Conservation (phyloP, 2,797 vertebrate species). For the Urophycis tenuis region DNA sequence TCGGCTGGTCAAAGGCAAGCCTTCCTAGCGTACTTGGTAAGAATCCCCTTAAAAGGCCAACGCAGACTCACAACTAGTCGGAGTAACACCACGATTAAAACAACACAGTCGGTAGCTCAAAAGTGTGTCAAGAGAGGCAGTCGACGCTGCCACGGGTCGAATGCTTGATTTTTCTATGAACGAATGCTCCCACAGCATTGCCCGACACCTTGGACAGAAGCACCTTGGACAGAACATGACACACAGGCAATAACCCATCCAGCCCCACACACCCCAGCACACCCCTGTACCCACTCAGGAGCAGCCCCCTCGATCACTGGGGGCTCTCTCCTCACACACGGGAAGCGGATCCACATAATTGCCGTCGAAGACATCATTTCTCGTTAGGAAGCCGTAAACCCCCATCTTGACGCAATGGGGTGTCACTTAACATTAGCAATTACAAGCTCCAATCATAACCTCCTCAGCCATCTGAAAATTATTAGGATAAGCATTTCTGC, state of each 20-base stretch:
- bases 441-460: slow-evolving; percentile 53
- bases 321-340: slow-evolving; percentile 26
- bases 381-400: slow-evolving; percentile 45
- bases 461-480: slow-evolving; percentile 54
- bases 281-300: background rate
- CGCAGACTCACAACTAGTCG: too few species aligned
- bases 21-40: background rate
- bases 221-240: background rate
- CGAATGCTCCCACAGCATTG: background rate
- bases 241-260: background rate
- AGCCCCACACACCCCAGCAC: background rate
- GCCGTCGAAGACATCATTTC: slow-evolving; percentile 34
- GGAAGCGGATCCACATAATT: slow-evolving; percentile 45
- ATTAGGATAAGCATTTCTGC: slow-evolving; percentile 30
- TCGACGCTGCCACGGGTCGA: too few species aligned
- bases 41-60: too few species aligned
- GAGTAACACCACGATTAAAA: too few species aligned
- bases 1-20: background rate
- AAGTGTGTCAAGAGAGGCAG: too few species aligned
- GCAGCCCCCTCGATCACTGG: slow-evolving; percentile 10
- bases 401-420: slow-evolving; percentile 50
- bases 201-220: too few species aligned
- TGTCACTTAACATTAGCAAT: slow-evolving; percentile 54
- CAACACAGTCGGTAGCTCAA: too few species aligned
- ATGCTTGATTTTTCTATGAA: too few species aligned